phyloP scores from a whole-genome alignment of 1,140 invertebrate species.

The Zaprionus kolodkinae region DNA sequence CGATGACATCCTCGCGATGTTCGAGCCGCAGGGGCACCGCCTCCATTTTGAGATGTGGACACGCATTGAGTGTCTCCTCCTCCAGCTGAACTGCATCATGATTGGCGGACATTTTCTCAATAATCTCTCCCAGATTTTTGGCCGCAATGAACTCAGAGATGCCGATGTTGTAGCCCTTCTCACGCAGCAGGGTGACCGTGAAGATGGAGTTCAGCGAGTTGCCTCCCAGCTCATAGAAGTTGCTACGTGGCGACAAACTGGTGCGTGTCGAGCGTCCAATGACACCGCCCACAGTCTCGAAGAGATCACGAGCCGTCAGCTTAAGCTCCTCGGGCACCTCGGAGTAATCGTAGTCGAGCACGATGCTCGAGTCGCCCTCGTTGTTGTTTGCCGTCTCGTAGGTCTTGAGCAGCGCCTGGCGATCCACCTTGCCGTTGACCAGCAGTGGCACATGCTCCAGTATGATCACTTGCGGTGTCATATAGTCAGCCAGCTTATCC shows the following conservation, averaged over 20 bases:
- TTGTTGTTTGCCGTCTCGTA: slow-evolving; percentile 89
- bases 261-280: slow-evolving; percentile 87
- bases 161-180: slow-evolving; percentile 91
- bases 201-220: slow-evolving; percentile 94
- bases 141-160: slow-evolving; percentile 92
- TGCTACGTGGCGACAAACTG: slow-evolving; percentile 86
- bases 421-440: slow-evolving; percentile 94
- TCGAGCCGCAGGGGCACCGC: slow-evolving; percentile 86
- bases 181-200: slow-evolving; percentile 90
- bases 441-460: slow-evolving; percentile 90
- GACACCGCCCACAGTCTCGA: slow-evolving; percentile 89
- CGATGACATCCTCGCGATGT: slow-evolving; percentile 87
- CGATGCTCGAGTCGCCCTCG: slow-evolving; percentile 76
- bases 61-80: slow-evolving; percentile 65
- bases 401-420: slow-evolving; percentile 89
- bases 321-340: slow-evolving; percentile 87
- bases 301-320: slow-evolving; percentile 88
- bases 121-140: slow-evolving; percentile 88
- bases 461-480: slow-evolving; percentile 91
- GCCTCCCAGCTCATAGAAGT: slow-evolving; percentile 93
- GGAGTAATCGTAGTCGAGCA: slow-evolving; percentile 86
- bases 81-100: slow-evolving; percentile 65
- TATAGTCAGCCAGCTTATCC: slow-evolving; percentile 89
- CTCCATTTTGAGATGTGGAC: slow-evolving; percentile 84
- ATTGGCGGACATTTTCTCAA: slow-evolving; percentile 85